phyloP scores from a whole-genome alignment of 1,140 invertebrate species.

The Heliconius nattereri region DNA sequence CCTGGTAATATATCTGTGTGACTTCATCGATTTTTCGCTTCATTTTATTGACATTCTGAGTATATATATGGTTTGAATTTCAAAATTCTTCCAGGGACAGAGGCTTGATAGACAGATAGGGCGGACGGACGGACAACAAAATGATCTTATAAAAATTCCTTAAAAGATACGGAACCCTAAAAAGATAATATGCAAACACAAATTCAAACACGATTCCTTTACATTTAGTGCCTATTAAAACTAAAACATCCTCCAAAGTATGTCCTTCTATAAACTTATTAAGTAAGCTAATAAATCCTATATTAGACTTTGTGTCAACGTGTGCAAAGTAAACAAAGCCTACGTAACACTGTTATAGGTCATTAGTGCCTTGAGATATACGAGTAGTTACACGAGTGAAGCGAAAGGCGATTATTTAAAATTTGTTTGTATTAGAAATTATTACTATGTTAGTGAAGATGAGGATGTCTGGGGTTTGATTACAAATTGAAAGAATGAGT shows the following conservation, averaged over 20 bases:
- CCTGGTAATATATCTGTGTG: not conserved
- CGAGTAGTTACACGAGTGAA: not conserved
- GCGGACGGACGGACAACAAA: too few species aligned
- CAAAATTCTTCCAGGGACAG: too few species aligned
- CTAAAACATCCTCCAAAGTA: not conserved
- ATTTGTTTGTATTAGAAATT: not conserved
- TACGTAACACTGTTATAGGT: constrained; percentile 6
- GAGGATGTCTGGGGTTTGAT: not conserved
- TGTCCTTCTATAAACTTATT: not conserved
- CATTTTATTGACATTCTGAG: not conserved
- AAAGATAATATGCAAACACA: too few species aligned
- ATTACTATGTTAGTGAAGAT: not conserved
- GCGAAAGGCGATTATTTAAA: not conserved
- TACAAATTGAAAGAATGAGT: too few species aligned
- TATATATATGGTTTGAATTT: too few species aligned
- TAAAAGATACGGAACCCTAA: too few species aligned
- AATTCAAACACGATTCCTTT: too few species aligned
- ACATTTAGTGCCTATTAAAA: not conserved
- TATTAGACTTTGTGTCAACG: constrained; percentile 3
- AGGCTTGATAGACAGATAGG: too few species aligned
- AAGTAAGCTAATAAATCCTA: constrained; percentile 2
- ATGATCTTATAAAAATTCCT: too few species aligned
- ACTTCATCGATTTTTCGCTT: not conserved
- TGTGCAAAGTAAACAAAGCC: constrained; percentile 8
- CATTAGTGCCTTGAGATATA: not conserved